Conservation (phyloP, 2,888 invertebrate genomes). For the Lordiphosa fenestrarum region DNA sequence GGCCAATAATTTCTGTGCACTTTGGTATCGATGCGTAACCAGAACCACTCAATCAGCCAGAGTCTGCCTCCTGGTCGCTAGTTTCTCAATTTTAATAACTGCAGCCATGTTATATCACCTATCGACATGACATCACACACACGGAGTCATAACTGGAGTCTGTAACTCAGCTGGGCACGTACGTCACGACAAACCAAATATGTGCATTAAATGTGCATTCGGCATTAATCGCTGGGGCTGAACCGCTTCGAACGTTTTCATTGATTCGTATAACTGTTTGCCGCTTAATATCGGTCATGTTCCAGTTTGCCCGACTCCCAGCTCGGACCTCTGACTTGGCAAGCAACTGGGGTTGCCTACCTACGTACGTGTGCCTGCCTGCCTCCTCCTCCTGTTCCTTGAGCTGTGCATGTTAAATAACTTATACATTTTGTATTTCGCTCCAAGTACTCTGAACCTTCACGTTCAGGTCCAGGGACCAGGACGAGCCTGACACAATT, state of each 20-base stretch:
- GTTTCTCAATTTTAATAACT: constrained; percentile 49
- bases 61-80: background rate
- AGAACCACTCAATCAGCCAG: constrained; percentile 1
- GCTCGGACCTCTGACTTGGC: constrained; percentile 66
- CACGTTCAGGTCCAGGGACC: constrained; percentile 55
- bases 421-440: constrained; percentile 61
- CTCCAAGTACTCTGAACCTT: constrained; percentile 42
- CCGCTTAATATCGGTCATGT: constrained; percentile 72
- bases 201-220: constrained; percentile 73
- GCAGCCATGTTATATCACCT: constrained; percentile 77
- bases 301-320: constrained; percentile 65
- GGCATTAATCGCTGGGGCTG: constrained; percentile 72
- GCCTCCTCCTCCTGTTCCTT: constrained; percentile 16
- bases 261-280: constrained; percentile 59
- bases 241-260: constrained; percentile 37
- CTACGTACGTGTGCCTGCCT: constrained; percentile 18
- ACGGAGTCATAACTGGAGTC: constrained; percentile 11
- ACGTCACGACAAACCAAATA: constrained; percentile 76
- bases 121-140: constrained; percentile 73
- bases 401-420: constrained; percentile 61
- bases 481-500: constrained; percentile 63
- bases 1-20: too few relatives aligned
- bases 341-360: constrained; percentile 39
- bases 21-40: too few relatives aligned
- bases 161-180: constrained; percentile 62